A percentile compares a stretch with the other conserved stretches of the same genome.
Conservation (phyloP, 2,113 vertebrate genomes). For the Scomber japonicus region DNA sequence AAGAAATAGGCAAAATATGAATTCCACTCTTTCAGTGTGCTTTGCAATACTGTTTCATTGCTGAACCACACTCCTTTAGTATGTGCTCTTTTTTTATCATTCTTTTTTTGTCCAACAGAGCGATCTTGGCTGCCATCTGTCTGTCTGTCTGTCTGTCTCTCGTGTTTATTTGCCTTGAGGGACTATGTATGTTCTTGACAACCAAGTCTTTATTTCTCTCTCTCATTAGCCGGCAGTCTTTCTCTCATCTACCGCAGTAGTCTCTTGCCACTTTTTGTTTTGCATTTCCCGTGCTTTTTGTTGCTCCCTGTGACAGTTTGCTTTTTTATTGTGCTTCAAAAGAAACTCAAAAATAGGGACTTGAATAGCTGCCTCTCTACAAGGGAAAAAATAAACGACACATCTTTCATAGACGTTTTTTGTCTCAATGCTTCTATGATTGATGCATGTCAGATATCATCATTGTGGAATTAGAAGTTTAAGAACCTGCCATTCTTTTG, state of each 20-base stretch:
- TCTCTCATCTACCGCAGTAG: background rate
- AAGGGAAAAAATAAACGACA: slow-evolving; percentile 3
- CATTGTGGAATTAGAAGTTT: slow-evolving; percentile 8
- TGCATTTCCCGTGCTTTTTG: background rate
- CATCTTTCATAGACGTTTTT: slow-evolving; percentile 5
- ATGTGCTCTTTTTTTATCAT: background rate
- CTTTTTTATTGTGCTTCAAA: slow-evolving; percentile 22
- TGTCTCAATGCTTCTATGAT: background rate
- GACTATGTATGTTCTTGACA: slow-evolving; percentile 38
- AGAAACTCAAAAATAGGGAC: slow-evolving; percentile 2
- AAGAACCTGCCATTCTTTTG: no score
- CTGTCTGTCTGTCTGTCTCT: slow-evolving; percentile 1
- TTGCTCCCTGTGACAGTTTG: slow-evolving; percentile 10
- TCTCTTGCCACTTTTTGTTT: background rate
- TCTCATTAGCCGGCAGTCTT: slow-evolving; percentile 25
- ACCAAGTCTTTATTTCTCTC: slow-evolving; percentile 1
- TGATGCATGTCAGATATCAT: slow-evolving; percentile 26
- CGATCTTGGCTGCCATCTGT: slow-evolving; percentile 38
- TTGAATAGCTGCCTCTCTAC: background rate
- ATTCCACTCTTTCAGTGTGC: background rate
- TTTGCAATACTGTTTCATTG: background rate
- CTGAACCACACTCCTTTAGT: background rate
- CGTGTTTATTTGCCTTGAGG: slow-evolving; percentile 30
- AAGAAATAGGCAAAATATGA: background rate
- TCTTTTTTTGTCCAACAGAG: slow-evolving; percentile 12